Evolutionary conservation across 2,113 vertebrate species (phyloP).

Genomic region (Psilopogon haemacephalus): DNA sequence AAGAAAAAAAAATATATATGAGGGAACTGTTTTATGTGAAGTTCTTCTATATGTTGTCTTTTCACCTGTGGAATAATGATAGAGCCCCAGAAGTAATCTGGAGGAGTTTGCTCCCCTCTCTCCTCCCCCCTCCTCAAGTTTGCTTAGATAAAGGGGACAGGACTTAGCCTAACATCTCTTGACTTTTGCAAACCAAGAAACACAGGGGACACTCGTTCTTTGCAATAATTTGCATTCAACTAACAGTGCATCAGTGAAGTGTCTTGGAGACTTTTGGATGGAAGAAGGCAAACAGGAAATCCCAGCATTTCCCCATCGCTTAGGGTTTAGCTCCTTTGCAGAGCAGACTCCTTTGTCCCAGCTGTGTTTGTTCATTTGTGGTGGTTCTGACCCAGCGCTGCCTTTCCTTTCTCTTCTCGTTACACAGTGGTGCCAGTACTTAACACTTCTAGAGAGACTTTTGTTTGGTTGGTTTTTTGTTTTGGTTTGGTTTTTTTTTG

Average conservation of each 20-base stretch:
- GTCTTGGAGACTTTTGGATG: conserved; percentile 60
- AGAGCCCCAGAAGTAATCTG: conserved; percentile 73
- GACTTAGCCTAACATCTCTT: conserved; percentile 73
- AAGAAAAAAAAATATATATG: conserved; percentile 63
- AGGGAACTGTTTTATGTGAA: conserved; percentile 80
- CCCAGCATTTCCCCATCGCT: conserved; percentile 29
- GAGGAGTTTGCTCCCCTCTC: conserved; percentile 69
- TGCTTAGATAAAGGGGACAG: conserved; percentile 69
- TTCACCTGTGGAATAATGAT: conserved; percentile 78
- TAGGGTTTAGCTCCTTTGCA: conserved; percentile 35
- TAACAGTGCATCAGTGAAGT: background rate
- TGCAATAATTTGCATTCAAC: conserved; percentile 63
- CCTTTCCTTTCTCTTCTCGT: conserved; percentile 34
- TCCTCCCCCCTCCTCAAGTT: background rate
- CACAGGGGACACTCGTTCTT: conserved; percentile 70
- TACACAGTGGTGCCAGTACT: conserved; percentile 35
- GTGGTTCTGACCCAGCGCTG: conserved; percentile 26
- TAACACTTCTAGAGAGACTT: conserved; percentile 12
- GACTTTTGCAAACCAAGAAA: conserved; percentile 44
- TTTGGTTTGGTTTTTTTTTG: conserved; percentile 29
- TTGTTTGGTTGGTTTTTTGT: too few relatives aligned
- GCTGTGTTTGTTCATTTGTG: background rate
- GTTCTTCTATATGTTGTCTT: conserved; percentile 73
- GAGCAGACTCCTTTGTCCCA: conserved; percentile 3
- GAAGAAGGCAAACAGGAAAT: conserved; percentile 59